These are phyloP conservation scores for Pteromalus puparum DNA, from an alignment of 1,140 invertebrate species.

Conservation along the genomic window DNA sequence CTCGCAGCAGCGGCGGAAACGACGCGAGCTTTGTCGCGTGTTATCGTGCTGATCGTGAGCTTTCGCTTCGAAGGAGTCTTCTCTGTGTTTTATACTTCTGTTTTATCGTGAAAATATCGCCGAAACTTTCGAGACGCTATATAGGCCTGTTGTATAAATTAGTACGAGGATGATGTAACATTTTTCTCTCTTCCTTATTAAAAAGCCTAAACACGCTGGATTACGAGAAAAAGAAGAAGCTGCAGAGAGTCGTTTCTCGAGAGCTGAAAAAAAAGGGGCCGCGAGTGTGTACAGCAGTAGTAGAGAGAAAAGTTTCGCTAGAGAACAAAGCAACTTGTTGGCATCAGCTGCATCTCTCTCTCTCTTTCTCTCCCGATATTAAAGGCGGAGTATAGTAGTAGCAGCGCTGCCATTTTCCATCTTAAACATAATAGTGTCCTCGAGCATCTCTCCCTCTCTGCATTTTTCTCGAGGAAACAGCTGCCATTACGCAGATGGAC, in stretches of 20 bases:
- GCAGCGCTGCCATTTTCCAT: neutral
- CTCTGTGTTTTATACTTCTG: neutral
- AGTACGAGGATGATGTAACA: too few relatives aligned
- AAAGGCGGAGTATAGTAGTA: slow-evolving; percentile 16
- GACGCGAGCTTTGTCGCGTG: neutral
- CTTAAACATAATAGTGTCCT: slow-evolving; percentile 45
- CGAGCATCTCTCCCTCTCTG: slow-evolving; percentile 1
- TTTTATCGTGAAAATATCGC: neutral
- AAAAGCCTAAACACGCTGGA: slow-evolving; percentile 42
- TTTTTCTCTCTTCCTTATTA: slow-evolving; percentile 37
- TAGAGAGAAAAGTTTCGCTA: slow-evolving; percentile 30
- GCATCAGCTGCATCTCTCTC: slow-evolving; percentile 48
- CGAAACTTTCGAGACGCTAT: too few relatives aligned
- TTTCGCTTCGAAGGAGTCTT: neutral
- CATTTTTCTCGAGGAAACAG: slow-evolving; percentile 24
- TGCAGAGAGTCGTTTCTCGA: neutral
- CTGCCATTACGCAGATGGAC: slow-evolving; percentile 53
- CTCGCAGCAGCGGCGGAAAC: slow-evolving; percentile 55
- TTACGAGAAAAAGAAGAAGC: slow-evolving; percentile 38
- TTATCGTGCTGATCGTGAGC: neutral
- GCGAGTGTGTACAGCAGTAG: neutral
- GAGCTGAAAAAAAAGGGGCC: slow-evolving; percentile 21
- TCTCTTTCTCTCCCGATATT: slow-evolving; percentile 35
- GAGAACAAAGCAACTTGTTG: slow-evolving; percentile 52
- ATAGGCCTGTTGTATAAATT: too few relatives aligned